Base-by-base conservation (phyloP, 2,113 vertebrate species). In the Lamprotornis superbus region DNA sequence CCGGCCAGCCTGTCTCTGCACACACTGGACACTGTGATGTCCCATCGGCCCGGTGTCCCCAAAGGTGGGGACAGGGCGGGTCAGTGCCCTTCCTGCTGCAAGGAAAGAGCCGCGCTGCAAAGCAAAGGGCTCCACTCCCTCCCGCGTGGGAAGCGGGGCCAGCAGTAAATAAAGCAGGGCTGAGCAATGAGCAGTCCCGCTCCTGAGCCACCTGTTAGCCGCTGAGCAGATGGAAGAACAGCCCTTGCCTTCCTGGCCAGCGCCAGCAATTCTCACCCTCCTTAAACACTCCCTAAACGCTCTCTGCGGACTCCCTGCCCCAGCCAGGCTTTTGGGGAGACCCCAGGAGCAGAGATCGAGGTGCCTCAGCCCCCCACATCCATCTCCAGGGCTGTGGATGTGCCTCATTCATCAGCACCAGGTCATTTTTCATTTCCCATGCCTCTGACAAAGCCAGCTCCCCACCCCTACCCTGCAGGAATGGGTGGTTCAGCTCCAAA, bases 161-260 rank as follows among this genome's bases (percentile, higher is more conserved):
- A n/a, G 56, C 2, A 60, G 57, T 55, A 31, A 93, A 64, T 68
- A 24, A 33, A 78, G 11, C n/a, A 3, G 61, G 61, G 65, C 89
- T 80, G 75, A 61, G 69, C 15, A 75, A 57, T 15, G 87, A 19
- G 0, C 42, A 8, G 56, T 21, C 37, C 92, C 4, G 39, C 81
- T 91, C 87, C 92, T 6, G 49, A 95, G 90, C 92, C 95, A 96
- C 96, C 94, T 96, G 95, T 61, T 80, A 80, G 78, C 74, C 31
- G 85, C 77, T 0, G 6, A 85, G 92, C 96, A 79, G 70, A 96
- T 73, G 93, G 71, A 53, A 3, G 15, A 42, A 1, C 40, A 55
- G 10, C 65, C 12, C 30, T 67, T 49, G 47, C 31, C 68, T 60
- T 23, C 19, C 44, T 16, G 56, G 2, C 15, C 57, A 20, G 37